Evolutionary conservation across 1,140 invertebrate species (phyloP), one percentile per base, ranked within the genome.

Genomic region (Trinorchestia longiramus): DNA sequence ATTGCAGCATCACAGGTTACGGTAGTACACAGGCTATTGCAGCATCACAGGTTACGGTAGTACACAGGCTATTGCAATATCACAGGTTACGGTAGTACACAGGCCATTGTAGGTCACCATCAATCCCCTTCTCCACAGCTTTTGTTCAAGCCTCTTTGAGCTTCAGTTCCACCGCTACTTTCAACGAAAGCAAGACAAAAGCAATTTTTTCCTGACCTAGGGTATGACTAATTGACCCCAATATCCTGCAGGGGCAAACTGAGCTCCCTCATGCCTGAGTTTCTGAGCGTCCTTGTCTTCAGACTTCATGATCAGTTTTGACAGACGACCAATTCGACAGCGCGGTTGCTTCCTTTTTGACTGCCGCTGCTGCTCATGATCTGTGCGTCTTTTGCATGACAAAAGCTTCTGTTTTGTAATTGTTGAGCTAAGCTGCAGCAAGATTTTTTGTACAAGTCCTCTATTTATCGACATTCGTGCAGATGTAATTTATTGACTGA

Each of bases 141-240:
- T 92, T 92, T 92, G 90, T 92, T 92, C 90, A 43, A 44, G 90
- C 8, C 36, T 23, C 90, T 92, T 92, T 92, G 90, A 92, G 90
- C 90, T 43, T 36, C 43, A 42, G 41, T 92, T 44, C 42, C 90
- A 42, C 1, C 90, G 90, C 23, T 42, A 43, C 43, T 43, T 42
- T 92, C 43, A 8, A 40, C 87, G 41, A 92, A 44, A 3, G 90
- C 43, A 42, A 1, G 4, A 44, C 43, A 92, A 92, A 42, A 43
- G 41, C 90, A 44, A 43, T 92, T 43, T 92, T 92, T 92, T 92
- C 41, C 90, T 92, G 19, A 28, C 42, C 36, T 44, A 8, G 8
- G 43, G 41, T 92, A 92, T 92, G 90, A 92, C 90, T 92, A 92
- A 92, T 92, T 92, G 90, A 8, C 23, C 43, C 42, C 36, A 92